Evolutionary conservation across 92 coral and sea anemone species (phyloP), one percentile per base, ranked within the genome.

Genomic region (Muricea muricata): DNA sequence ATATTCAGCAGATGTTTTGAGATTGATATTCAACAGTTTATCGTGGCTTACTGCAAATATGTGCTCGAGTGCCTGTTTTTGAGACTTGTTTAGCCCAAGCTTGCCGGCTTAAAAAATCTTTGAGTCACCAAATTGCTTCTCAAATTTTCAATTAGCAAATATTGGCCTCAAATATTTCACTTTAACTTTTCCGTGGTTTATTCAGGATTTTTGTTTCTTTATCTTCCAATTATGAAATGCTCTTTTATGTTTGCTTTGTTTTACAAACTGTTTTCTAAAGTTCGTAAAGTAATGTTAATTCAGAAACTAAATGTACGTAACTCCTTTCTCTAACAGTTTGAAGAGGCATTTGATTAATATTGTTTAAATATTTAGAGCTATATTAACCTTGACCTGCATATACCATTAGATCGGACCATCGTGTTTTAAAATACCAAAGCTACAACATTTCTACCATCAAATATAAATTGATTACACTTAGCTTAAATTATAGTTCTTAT

Each of bases 331-430:
- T 7, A 57, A 57, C 7, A 32, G 50, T 57, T 57, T 57, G 11
- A 57, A 20, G 65, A 63, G 39, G 70, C 39, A 63, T 28, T 63
- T 63, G 20, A 63, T 28, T 30, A 57, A 63, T 13, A 26, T 63
- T 63, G 70, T 63, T 63, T 63, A 26, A 63, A 63, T 63, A 63
- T 63, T 63, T 63, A 28, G 31, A 63, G 39, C 28, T 63, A 63
- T 21, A 28, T 28, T 63, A 63, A 30, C 70, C 35, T 63, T 63
- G 39, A 63, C 70, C 70, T 8, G 13, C 20, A 2, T 20, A 7
- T 2, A 54, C 61, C 61, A 17, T 7, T 54, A 7, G 61, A 1
- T 54, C 25, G 20, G 20, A 57, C 30, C 31, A 10, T 57, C 28
- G 30, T 57, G 28, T 57, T 32, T 28, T 57, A 14, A 32, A 29